Evolutionary conservation across 2,797 vertebrate species (phyloP), one percentile per base, ranked within the genome.

Genomic region (Manis javanica): DNA sequence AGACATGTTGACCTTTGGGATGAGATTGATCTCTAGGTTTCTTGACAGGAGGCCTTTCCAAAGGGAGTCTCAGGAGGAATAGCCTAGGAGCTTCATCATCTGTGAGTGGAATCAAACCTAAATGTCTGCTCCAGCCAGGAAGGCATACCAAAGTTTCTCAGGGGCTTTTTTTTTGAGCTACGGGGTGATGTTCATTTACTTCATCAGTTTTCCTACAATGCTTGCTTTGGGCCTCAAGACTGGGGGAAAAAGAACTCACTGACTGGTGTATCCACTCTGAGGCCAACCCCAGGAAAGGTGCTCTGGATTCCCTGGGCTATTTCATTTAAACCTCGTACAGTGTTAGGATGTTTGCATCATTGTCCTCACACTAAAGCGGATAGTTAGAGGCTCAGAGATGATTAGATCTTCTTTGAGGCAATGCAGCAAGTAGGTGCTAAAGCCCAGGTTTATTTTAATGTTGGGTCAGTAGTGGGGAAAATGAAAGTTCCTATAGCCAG

Each of bases 1-100:
- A 97, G 96, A 95, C 84, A 94, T 3, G 3, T 82, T 97, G 97
- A 97, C 96, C 94, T 97, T 97, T 97, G 92, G 61, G 91, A 94
- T 0, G 21, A 91, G 93, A 97, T 95, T 91, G 88, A 97, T 97
- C 87, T 96, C 66, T 24, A 14, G 66, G 46, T 64, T 87, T 97
- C 96, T 77, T 95, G 95, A 96, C 89, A 86, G 61, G 66, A 97
- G 66, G 59, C 66, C 83, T 96, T 97, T 96, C 89, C 97, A 96
- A 97, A 84, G 6, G n/a, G n/a, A 83, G 61, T 86, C 89, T 92
- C 72, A 26, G 92, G 89, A 94, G 91, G 39, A 91, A 74, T 10
- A 64, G 87, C 72, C 63, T 79, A 89, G 66, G 96, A 92, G 57
- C 53, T 78, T 96, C 94, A 93, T 95, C 83, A 61, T 95, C 55